Evolutionary conservation across 2,888 invertebrate genomes (phyloP).

Genomic region (Parnassius smintheus): DNA sequence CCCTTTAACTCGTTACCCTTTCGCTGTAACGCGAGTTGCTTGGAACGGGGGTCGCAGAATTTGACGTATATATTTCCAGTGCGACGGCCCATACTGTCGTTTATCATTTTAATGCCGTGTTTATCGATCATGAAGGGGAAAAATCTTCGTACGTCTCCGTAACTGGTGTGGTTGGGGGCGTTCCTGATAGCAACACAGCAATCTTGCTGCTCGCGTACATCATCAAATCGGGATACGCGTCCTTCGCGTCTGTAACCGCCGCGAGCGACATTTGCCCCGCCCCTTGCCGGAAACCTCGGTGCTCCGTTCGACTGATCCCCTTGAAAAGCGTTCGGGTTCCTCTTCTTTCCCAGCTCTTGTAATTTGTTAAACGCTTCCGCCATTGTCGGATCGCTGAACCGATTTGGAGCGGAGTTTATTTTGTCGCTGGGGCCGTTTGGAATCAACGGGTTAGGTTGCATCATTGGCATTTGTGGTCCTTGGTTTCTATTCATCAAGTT

Average conservation of each 20-base stretch:
- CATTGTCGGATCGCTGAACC: slow-evolving; percentile 57
- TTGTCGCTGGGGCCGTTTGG: slow-evolving; percentile 41
- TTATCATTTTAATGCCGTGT: slow-evolving; percentile 92
- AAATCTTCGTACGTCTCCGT: slow-evolving; percentile 90
- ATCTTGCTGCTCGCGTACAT: slow-evolving; percentile 42
- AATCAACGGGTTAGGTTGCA: slow-evolving; percentile 36
- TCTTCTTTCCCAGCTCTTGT: slow-evolving; percentile 77
- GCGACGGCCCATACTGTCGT: slow-evolving; percentile 88
- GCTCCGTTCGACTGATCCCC: slow-evolving; percentile 54
- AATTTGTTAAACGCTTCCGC: slow-evolving; percentile 61
- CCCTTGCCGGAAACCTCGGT: slow-evolving; percentile 38
- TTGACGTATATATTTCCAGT: slow-evolving; percentile 90
- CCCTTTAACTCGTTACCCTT: slow-evolving; percentile 85
- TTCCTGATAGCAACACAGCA: slow-evolving; percentile 87
- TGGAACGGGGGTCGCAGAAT: slow-evolving; percentile 86
- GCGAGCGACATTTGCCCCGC: slow-evolving; percentile 39
- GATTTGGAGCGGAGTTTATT: slow-evolving; percentile 32
- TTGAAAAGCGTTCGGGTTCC: slow-evolving; percentile 82
- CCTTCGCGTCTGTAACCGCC: slow-evolving; percentile 55
- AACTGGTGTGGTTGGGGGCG: slow-evolving; percentile 87
- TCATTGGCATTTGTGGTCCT: slow-evolving; percentile 35
- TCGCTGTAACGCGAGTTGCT: slow-evolving; percentile 85
- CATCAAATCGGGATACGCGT: slow-evolving; percentile 56
- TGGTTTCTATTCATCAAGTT: slow-evolving; percentile 33
- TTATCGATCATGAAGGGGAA: slow-evolving; percentile 92